Evolutionary conservation across 1,140 invertebrate species (phyloP).

Genomic region (Brachionus manjavacas): DNA sequence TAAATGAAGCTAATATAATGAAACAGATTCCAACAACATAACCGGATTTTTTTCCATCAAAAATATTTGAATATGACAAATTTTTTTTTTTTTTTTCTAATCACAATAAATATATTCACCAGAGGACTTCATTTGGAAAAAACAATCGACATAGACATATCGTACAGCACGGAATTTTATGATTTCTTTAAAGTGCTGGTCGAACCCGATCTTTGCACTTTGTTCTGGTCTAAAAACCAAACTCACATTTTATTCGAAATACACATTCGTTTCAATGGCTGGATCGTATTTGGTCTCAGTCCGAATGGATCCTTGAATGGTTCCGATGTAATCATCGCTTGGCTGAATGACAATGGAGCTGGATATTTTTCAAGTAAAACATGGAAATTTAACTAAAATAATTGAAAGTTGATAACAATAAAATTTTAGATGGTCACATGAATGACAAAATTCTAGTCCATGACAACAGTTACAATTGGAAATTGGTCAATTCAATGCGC

Average conservation of each 20-base stretch:
- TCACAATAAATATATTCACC: not conserved
- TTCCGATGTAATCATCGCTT: slow-evolving; percentile 73
- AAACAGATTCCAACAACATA: not conserved
- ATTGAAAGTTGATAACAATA: too few relatives aligned
- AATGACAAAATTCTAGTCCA: not conserved
- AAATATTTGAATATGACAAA: not conserved
- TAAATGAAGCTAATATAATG: not conserved
- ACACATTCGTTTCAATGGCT: slow-evolving; percentile 64
- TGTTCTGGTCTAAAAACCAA: slow-evolving; percentile 24
- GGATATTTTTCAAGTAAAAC: slow-evolving; percentile 35
- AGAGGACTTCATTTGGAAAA: too few relatives aligned
- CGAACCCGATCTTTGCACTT: not conserved
- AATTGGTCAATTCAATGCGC: not conserved
- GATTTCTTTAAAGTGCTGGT: not conserved
- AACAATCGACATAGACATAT: not conserved
- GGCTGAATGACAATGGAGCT: slow-evolving; percentile 63
- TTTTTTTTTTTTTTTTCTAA: not conserved
- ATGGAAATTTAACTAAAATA: too few relatives aligned
- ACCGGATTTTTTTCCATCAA: not conserved
- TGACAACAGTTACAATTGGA: not conserved
- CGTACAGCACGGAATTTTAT: not conserved
- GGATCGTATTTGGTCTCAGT: slow-evolving; percentile 74
- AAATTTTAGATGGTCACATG: not conserved
- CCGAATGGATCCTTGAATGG: slow-evolving; percentile 70
- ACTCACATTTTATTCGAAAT: slow-evolving; percentile 21